phyloP scores from a whole-genome alignment of 2,888 invertebrate genomes.

The Spodoptera picta region DNA sequence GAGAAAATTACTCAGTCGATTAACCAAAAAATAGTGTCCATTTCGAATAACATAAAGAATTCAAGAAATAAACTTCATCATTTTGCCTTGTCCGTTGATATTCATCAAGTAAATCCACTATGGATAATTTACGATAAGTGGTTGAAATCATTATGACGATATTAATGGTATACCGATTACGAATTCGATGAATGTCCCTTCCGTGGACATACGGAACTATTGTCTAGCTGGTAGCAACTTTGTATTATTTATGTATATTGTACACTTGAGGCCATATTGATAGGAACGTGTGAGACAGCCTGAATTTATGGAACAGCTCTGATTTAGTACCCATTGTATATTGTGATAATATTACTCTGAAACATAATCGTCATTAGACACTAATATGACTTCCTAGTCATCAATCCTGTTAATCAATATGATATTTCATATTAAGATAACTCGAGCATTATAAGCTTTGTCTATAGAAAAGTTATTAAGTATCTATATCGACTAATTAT shows the following conservation, averaged over 20 bases:
- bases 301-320: slow-evolving; percentile 14
- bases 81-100: slow-evolving; percentile 12
- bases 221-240: slow-evolving; percentile 28
- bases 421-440: too few relatives aligned
- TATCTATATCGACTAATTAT: too few relatives aligned
- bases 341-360: too few relatives aligned
- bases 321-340: background rate
- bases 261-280: slow-evolving; percentile 45
- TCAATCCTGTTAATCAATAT: too few relatives aligned
- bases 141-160: slow-evolving; percentile 39
- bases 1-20: background rate
- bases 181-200: slow-evolving; percentile 38
- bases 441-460: too few relatives aligned
- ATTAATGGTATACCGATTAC: slow-evolving; percentile 46
- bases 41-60: slow-evolving; percentile 4
- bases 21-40: background rate
- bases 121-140: slow-evolving; percentile 53
- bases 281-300: slow-evolving; percentile 10
- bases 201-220: slow-evolving; percentile 35
- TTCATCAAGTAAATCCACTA: slow-evolving; percentile 21
- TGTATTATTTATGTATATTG: slow-evolving; percentile 39
- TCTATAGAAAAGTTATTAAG: too few relatives aligned
- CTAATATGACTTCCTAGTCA: too few relatives aligned
- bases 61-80: slow-evolving; percentile 30
- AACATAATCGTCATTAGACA: too few relatives aligned